Evolutionary conservation across 2,888 invertebrate species (phyloP).

Genomic region (Orchesellides sinensis): DNA sequence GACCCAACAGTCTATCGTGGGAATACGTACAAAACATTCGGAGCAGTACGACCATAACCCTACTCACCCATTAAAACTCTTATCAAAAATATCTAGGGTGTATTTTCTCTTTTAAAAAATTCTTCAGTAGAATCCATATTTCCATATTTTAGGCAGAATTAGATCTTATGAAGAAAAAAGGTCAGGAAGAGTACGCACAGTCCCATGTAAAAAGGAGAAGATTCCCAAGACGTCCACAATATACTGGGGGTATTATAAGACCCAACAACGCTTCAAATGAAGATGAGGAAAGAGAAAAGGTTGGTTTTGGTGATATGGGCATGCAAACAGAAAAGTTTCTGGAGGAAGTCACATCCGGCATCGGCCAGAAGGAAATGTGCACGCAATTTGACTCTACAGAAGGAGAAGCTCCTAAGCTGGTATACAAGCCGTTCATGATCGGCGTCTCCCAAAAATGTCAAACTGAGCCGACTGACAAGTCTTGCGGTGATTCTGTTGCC

Average conservation of each 20-base stretch:
- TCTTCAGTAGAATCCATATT: no score
- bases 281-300: slow-evolving; percentile 11
- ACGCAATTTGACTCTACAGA: slow-evolving; percentile 91
- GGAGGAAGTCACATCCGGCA: slow-evolving; percentile 74
- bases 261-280: slow-evolving; percentile 18
- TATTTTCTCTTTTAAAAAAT: neutral
- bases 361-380: slow-evolving; percentile 83
- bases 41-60: slow-evolving; percentile 1
- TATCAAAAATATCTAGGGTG: neutral
- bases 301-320: slow-evolving; percentile 51
- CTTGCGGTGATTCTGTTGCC: slow-evolving; percentile 91
- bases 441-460: slow-evolving; percentile 78
- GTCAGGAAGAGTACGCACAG: slow-evolving; percentile 23
- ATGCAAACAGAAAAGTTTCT: slow-evolving; percentile 66
- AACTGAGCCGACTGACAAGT: slow-evolving; percentile 19
- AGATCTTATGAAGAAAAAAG: slow-evolving; percentile 37
- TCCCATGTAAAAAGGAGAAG: slow-evolving; percentile 15
- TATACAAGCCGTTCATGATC: slow-evolving; percentile 80
- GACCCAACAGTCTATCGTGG: slow-evolving; percentile 92
- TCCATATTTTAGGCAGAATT: slow-evolving; percentile 36
- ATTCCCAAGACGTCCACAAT: slow-evolving; percentile 15
- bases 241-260: slow-evolving; percentile 57
- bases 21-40: slow-evolving; percentile 81
- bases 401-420: slow-evolving; percentile 53
- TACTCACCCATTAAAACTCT: neutral